Evolutionary conservation across 1,140 invertebrate species (phyloP).

Genomic region (Mylabris phalerata): DNA sequence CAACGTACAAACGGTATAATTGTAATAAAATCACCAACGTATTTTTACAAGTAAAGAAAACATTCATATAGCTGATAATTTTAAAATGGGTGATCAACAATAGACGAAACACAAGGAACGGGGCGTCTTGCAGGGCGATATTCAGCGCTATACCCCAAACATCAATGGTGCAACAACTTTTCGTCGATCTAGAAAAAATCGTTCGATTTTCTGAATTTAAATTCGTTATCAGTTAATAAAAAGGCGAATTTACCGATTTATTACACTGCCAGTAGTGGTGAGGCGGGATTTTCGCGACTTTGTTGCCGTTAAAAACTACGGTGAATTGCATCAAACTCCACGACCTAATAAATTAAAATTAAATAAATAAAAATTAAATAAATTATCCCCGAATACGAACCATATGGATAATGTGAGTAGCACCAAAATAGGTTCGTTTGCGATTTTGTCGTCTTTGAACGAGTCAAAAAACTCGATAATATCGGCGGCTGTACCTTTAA

Average conservation of each 20-base stretch:
- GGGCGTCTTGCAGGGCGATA: slow-evolving; percentile 73
- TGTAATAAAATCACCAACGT: slow-evolving; percentile 80
- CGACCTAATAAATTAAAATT: slow-evolving; percentile 44
- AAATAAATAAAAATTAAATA: background rate
- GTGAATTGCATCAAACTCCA: slow-evolving; percentile 88
- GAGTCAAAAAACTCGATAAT: slow-evolving; percentile 96
- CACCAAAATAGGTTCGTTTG: slow-evolving; percentile 64
- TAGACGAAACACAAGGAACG: slow-evolving; percentile 75
- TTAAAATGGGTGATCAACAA: slow-evolving; percentile 78
- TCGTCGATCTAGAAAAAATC: slow-evolving; percentile 45
- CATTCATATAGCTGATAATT: slow-evolving; percentile 87
- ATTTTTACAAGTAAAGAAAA: slow-evolving; percentile 89
- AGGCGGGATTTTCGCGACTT: slow-evolving; percentile 68
- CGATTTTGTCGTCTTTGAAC: slow-evolving; percentile 80
- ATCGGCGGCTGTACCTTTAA: slow-evolving; percentile 75
- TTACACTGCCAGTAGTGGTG: slow-evolving; percentile 46
- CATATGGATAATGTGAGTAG: slow-evolving; percentile 73
- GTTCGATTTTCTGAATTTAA: background rate
- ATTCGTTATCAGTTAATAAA: too few relatives aligned
- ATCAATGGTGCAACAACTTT: slow-evolving; percentile 68
- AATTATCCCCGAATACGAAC: slow-evolving; percentile 32
- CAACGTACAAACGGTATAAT: slow-evolving; percentile 75
- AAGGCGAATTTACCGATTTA: slow-evolving; percentile 39
- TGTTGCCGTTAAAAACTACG: slow-evolving; percentile 79
- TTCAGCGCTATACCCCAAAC: slow-evolving; percentile 76